Conservation (phyloP, 2,797 vertebrate species). For the Taeniopygia guttata region DNA sequence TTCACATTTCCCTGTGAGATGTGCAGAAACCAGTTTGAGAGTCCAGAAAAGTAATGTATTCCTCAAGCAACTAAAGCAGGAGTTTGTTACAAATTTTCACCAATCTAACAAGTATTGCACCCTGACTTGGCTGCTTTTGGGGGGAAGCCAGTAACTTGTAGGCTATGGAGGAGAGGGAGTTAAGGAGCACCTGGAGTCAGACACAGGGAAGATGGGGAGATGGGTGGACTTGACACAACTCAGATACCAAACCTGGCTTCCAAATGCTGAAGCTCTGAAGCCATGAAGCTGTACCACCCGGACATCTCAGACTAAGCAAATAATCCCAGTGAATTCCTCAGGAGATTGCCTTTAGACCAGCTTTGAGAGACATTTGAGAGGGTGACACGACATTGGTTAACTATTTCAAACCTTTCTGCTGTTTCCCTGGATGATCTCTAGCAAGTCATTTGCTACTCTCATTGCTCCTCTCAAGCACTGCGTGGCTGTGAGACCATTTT, state of each 20-base stretch:
- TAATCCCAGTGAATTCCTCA: background rate
- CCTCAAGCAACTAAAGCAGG: background rate
- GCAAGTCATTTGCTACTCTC: background rate
- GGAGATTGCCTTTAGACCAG: background rate
- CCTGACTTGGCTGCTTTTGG: background rate
- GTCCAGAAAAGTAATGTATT: background rate
- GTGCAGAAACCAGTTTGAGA: background rate
- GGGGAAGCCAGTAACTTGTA: background rate
- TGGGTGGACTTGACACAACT: background rate
- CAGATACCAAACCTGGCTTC: background rate
- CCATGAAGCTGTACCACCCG: background rate
- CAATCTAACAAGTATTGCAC: background rate
- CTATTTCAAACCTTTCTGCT: background rate
- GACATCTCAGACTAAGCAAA: background rate
- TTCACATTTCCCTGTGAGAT: background rate
- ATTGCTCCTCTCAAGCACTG: background rate
- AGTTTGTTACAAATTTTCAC: background rate
- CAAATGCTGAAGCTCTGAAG: background rate
- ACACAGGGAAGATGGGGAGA: background rate
- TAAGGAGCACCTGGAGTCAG: background rate
- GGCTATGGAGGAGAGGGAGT: background rate
- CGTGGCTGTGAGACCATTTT: background rate
- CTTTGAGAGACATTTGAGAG: background rate
- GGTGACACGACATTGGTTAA: background rate
- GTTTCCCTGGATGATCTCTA: background rate